Evolutionary conservation across 2,888 invertebrate genomes (phyloP), one percentile per base, ranked within the genome.

Genomic region (Phania funesta): DNA sequence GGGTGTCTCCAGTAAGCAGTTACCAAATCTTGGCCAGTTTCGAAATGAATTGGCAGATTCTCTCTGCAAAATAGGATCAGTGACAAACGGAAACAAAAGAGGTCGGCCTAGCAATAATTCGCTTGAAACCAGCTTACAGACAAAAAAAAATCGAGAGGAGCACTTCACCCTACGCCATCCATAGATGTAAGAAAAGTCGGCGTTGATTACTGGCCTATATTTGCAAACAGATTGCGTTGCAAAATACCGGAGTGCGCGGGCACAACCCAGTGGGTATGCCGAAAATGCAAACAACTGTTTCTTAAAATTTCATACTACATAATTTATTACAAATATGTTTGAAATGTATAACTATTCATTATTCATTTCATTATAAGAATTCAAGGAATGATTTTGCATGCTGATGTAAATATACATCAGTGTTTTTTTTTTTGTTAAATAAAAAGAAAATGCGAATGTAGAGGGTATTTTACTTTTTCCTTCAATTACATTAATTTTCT

Each of bases 221-320:
- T 56, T 56, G 32, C 54, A 56, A 56, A 32, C 32, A 56, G 32
- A 56, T 56, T 56, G 54, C 54, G 35, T 9, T 56, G 54, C 54
- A 29, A 56, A 56, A 56, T 56, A 32, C 32, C 54, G 29, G 56
- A 35, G 32, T 56, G 56, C 11, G 9, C 8, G 20, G 20, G 11
- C 0, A 20, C 56, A 56, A 20, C 29, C 18, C 56, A 20, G 18
- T 56, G 35, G 35, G 18, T 20, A 35, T 56, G 56, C 56, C 56
- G 11, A 32, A 56, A 56, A 56, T 56, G 32, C 56, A 56, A 29
- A 54, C 24, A 54, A 29, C n/a, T 54, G 54, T 56, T 32, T 56
- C 18, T 56, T 35, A 18, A 18, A 52, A 32, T 56, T 56, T 16
- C 35, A 16, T 56, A 4, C 56, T 13, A n/a, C 7, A 20, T 56